Conservation (phyloP, 2,113 vertebrate species). For the Rhea americana region DNA sequence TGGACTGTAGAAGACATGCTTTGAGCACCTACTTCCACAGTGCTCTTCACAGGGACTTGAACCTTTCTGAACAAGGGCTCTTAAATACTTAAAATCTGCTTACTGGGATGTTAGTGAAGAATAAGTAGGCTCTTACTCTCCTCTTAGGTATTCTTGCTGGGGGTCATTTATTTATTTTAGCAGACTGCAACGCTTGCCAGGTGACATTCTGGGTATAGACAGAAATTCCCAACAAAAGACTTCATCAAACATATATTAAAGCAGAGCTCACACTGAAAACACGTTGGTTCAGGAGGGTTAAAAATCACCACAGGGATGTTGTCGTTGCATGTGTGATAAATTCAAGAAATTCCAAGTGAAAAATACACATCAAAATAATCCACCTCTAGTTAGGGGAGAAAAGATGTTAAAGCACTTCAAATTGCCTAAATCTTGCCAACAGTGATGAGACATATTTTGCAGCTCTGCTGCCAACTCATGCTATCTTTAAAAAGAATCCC, state of each 20-base stretch:
- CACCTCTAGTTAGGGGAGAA: background rate
- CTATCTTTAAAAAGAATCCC: constrained; percentile 44
- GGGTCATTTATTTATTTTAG: background rate
- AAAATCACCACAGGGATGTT: background rate
- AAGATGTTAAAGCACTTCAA: background rate
- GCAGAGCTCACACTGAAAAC: background rate
- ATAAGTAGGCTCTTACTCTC: background rate
- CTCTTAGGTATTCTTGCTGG: background rate
- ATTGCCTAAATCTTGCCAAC: background rate
- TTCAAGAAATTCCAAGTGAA: background rate
- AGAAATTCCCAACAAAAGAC: background rate
- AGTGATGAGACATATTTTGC: constrained; percentile 2
- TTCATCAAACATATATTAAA: background rate
- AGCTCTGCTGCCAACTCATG: background rate
- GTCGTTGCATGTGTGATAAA: background rate
- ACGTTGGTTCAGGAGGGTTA: background rate
- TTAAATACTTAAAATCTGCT: background rate
- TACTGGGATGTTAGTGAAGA: background rate
- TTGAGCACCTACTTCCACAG: background rate
- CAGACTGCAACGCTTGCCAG: background rate
- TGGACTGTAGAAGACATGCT: background rate
- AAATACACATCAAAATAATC: background rate
- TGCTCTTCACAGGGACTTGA: background rate
- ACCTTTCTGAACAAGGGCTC: background rate
- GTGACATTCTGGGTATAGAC: background rate